These are phyloP conservation scores for Megathymus violae DNA, from an alignment of 1,140 invertebrate genomes.

Conservation along the genomic window DNA sequence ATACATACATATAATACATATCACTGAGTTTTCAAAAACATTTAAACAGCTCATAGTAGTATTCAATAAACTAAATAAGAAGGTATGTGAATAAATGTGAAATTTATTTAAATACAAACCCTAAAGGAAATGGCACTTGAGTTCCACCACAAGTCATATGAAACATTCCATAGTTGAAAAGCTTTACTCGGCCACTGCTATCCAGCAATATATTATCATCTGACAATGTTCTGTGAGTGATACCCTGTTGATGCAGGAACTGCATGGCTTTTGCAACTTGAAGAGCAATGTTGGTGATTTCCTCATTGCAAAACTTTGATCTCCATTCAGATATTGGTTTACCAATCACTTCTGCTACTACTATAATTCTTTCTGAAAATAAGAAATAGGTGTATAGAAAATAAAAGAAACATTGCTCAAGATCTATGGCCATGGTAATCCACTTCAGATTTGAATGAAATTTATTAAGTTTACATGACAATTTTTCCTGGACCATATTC, in stretches of 20 bases:
- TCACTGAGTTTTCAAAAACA: too few species aligned
- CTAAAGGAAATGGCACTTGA: conserved; percentile 96
- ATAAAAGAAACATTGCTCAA: too few species aligned
- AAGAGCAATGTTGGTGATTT: conserved; percentile 85
- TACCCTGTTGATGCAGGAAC: conserved; percentile 89
- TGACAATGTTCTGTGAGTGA: conserved; percentile 92
- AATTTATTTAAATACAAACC: conserved; percentile 84
- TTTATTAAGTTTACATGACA: too few species aligned
- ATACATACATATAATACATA: too few species aligned
- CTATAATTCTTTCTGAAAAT: conserved; percentile 93
- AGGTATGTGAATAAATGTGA: too few species aligned
- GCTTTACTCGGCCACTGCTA: conserved; percentile 88
- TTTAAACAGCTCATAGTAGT: too few species aligned
- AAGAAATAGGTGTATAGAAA: too few species aligned
- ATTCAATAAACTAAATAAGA: too few species aligned
- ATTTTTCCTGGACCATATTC: too few species aligned
- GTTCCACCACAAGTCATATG: conserved; percentile 94
- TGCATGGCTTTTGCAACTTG: conserved; percentile 90
- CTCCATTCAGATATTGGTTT: conserved; percentile 83
- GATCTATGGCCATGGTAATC: too few species aligned
- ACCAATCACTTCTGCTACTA: conserved; percentile 94
- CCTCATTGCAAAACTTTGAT: conserved; percentile 78
- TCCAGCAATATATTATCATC: conserved; percentile 94
- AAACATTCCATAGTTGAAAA: conserved; percentile 97
- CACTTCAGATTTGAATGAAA: too few species aligned